Percentiles rank a stretch among this genome's conserved stretches.
Conservation (phyloP, 2,888 invertebrate genomes). For the Priocnemis perturbator region DNA sequence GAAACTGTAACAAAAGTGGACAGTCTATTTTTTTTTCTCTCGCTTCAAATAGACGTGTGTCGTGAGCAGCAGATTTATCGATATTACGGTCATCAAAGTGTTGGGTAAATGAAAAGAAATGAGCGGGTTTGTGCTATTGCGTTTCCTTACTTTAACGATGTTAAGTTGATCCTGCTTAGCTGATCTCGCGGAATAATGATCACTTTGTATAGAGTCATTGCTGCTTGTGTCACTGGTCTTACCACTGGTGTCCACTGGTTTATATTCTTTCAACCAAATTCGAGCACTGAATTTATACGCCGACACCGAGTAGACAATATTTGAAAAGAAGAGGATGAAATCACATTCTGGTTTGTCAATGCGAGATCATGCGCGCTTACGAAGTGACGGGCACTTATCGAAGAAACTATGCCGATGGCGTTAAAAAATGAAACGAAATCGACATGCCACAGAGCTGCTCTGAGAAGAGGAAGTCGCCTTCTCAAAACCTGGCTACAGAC, state of each 20-base stretch:
- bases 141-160: slow-evolving; percentile 58
- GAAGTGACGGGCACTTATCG: too few relatives aligned
- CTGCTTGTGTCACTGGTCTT: not conserved
- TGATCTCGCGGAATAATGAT: slow-evolving; percentile 64
- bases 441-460: not conserved
- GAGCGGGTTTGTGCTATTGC: not conserved
- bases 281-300: not conserved
- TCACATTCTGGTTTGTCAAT: not conserved
- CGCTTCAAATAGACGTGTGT: too few relatives aligned
- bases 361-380: too few relatives aligned
- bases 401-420: too few relatives aligned
- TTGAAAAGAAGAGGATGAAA: not conserved
- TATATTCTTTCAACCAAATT: slow-evolving; percentile 1
- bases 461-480: slow-evolving; percentile 40
- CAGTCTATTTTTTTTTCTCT: too few relatives aligned
- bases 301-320: too few relatives aligned
- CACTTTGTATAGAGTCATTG: slow-evolving; percentile 64
- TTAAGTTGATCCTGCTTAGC: slow-evolving; percentile 48
- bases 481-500: slow-evolving; percentile 59
- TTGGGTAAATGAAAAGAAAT: not conserved
- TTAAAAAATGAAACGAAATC: not conserved
- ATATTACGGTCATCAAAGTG: too few relatives aligned
- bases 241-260: too few relatives aligned
- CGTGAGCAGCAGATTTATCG: too few relatives aligned
- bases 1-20: slow-evolving; percentile 78